Evolutionary conservation across 2,113 vertebrate genomes (phyloP).

Genomic region (Cardinalis cardinalis): DNA sequence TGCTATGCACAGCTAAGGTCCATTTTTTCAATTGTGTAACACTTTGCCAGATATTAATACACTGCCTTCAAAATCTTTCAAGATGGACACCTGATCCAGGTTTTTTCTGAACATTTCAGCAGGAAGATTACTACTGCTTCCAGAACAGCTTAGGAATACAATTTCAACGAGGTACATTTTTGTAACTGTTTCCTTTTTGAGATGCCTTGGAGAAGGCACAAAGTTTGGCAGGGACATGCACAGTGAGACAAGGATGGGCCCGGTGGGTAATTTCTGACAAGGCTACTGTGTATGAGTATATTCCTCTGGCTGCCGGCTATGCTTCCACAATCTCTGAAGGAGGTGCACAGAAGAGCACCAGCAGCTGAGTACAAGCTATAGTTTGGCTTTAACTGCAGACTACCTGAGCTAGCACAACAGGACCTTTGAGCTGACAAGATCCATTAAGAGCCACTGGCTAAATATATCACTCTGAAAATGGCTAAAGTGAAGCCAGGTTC

Average conservation of each 20-base stretch:
- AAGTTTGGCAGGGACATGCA: not conserved
- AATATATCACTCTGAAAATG: not conserved
- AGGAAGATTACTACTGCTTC: not conserved
- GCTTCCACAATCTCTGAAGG: not conserved
- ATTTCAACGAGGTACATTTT: not conserved
- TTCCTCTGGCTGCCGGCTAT: not conserved
- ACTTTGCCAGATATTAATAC: not conserved
- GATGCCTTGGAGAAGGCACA: not conserved
- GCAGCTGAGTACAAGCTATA: not conserved
- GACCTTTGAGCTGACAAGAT: not conserved
- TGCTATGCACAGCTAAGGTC: not conserved
- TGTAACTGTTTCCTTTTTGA: not conserved
- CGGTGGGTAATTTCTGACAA: not conserved
- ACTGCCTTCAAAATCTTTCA: not conserved
- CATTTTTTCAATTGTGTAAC: not conserved
- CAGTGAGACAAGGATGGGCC: not conserved
- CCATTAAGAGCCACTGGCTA: not conserved
- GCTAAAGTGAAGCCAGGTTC: not conserved
- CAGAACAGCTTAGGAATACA: not conserved
- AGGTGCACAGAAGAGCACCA: not conserved
- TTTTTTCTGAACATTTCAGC: not conserved
- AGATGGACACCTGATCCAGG: rapidly evolving
- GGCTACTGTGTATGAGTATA: too few relatives aligned
- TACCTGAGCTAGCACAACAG: not conserved
- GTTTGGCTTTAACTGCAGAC: not conserved